These are phyloP conservation scores for Vollenhovia emeryi DNA, from an alignment of 1,140 invertebrate species.

Conservation along the genomic window DNA sequence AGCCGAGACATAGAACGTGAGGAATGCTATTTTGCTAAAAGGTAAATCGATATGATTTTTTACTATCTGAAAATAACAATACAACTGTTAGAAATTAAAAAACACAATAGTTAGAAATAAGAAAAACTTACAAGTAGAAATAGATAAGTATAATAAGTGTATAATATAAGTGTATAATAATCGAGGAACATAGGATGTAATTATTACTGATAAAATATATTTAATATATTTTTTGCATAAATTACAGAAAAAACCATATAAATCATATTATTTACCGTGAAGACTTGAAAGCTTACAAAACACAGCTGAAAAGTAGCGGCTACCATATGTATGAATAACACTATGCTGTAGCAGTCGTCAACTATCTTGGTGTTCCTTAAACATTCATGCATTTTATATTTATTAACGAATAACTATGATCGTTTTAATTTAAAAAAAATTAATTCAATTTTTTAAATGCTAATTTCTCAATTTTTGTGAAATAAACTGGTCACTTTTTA, in stretches of 20 bases:
- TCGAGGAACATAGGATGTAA: too few species aligned
- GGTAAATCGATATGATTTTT: background rate
- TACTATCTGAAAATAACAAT: slow-evolving; percentile 46
- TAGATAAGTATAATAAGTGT: too few species aligned
- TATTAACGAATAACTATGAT: background rate
- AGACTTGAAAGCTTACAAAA: slow-evolving; percentile 52
- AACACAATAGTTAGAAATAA: too few species aligned
- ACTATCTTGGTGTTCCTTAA: slow-evolving; percentile 43
- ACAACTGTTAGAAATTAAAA: too few species aligned
- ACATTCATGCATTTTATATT: background rate
- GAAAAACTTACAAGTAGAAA: too few species aligned
- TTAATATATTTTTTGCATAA: background rate
- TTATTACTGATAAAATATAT: too few species aligned
- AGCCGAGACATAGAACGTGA: background rate
- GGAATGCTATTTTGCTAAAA: background rate
- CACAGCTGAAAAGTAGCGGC: slow-evolving; percentile 54
- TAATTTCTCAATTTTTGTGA: background rate
- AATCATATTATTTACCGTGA: slow-evolving; percentile 30
- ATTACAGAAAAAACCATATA: background rate
- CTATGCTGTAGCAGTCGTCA: slow-evolving; percentile 56
- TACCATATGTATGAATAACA: slow-evolving; percentile 57
- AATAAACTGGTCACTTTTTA: background rate
- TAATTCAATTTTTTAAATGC: too few species aligned
- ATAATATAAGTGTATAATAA: too few species aligned
- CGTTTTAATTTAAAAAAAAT: background rate